Evolutionary conservation across 2,113 vertebrate species (phyloP).

Genomic region (Calypte anna): DNA sequence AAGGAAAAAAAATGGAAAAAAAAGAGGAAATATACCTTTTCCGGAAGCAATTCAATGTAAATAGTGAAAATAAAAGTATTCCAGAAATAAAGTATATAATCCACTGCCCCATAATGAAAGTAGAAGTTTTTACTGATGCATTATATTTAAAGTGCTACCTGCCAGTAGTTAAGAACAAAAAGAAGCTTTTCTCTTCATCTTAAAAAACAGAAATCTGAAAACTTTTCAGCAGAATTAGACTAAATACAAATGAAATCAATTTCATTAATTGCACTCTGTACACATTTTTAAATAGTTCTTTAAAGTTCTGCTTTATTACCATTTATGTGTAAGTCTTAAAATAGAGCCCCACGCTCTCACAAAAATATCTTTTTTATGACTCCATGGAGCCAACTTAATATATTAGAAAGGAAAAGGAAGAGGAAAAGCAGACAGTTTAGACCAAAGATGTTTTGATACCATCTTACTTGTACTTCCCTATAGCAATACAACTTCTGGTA

Average conservation of each 20-base stretch:
- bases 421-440: neutral
- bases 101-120: neutral
- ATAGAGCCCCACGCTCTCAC: neutral
- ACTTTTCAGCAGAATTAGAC: neutral
- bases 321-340: neutral
- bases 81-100: neutral
- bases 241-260: neutral
- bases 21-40: neutral
- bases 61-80: neutral
- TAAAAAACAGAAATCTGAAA: neutral
- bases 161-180: neutral
- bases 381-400: neutral
- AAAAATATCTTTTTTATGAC: neutral
- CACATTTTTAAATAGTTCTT: neutral
- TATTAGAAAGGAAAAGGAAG: neutral
- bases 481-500: neutral
- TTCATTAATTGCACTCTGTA: neutral
- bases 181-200: neutral
- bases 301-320: neutral
- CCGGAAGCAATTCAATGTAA: neutral
- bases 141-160: neutral
- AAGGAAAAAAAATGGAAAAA: neutral
- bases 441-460: neutral
- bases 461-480: neutral
- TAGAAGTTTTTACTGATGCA: neutral